Percentiles rank a stretch among this genome's conserved stretches.
Conservation (phyloP, 2,113 vertebrate species). For the Psilopsiagon aymara region DNA sequence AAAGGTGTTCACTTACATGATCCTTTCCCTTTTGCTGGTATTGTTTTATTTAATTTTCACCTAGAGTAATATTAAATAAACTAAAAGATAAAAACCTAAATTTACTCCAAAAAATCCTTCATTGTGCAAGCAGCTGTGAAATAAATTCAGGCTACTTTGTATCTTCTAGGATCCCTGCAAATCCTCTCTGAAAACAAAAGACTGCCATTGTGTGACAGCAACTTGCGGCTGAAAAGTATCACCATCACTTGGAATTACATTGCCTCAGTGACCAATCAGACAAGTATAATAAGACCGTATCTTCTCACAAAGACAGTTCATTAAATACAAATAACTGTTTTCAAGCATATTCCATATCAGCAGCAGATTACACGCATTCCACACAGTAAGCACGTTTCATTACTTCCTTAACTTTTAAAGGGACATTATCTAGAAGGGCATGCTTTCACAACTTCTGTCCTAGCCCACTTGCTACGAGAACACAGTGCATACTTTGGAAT, state of each 20-base stretch:
- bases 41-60: not conserved
- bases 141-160: not conserved
- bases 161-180: not conserved
- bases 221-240: not conserved
- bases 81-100: not conserved
- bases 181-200: not conserved
- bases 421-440: not conserved
- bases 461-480: not conserved
- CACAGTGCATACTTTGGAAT: not conserved
- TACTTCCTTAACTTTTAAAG: not conserved
- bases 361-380: not conserved
- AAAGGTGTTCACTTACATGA: not conserved
- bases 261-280: not conserved
- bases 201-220: not conserved
- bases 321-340: not conserved
- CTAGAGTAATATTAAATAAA: not conserved
- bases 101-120: not conserved
- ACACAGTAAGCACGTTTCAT: accelerated
- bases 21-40: not conserved
- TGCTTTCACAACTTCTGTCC: not conserved
- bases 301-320: not conserved
- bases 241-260: not conserved
- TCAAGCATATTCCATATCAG: not conserved
- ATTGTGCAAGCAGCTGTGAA: not conserved
- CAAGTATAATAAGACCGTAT: not conserved